Percentiles rank a stretch among this genome's conserved stretches.
phyloP scores from a whole-genome alignment of 2,113 vertebrate species.

The Onychorhynchus coronatus region DNA sequence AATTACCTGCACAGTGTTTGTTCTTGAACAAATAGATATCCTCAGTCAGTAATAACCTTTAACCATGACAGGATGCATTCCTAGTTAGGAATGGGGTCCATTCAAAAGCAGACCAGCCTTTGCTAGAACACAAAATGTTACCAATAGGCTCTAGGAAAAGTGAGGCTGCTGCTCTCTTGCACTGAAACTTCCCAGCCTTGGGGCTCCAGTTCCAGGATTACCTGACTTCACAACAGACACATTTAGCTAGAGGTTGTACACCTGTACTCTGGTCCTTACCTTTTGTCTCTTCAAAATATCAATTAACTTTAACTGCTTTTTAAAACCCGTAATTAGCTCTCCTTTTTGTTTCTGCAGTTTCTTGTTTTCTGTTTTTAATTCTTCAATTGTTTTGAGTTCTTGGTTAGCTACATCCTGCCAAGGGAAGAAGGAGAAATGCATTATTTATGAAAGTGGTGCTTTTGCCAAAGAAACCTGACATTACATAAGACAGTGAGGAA shows the following conservation, averaged over 20 bases:
- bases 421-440: not conserved
- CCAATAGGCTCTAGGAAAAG: not conserved
- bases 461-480: not conserved
- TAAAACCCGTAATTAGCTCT: conserved; percentile 89
- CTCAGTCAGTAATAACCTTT: not conserved
- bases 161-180: not conserved
- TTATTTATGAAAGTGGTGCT: not conserved
- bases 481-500: not conserved
- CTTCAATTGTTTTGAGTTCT: conserved; percentile 85
- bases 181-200: not conserved
- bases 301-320: conserved; percentile 93
- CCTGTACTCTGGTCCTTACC: conserved; percentile 65
- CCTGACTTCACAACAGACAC: not conserved
- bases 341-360: conserved; percentile 91
- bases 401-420: conserved; percentile 81
- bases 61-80: not conserved
- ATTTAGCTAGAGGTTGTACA: not conserved
- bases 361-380: conserved; percentile 87
- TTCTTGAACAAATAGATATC: not conserved
- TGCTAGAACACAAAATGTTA: not conserved
- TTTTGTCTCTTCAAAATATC: conserved; percentile 95
- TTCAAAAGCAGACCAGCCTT: not conserved
- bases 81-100: not conserved
- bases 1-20: not conserved
- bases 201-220: not conserved